Base-by-base conservation (phyloP, 1,140 invertebrate genomes). In the Scaptomyza hsui region DNA sequence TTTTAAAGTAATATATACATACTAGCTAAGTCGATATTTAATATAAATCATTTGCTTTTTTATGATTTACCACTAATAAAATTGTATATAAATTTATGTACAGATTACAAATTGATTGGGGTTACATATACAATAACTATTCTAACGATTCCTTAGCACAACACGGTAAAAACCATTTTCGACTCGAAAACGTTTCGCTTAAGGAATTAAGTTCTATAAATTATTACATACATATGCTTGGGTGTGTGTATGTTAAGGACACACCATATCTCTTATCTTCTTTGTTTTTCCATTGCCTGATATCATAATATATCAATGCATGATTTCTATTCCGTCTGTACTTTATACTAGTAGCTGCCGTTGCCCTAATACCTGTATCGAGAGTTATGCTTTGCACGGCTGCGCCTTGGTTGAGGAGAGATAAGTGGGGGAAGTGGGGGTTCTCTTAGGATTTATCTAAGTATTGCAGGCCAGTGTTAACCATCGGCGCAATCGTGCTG, bases 311-410 rank as follows among this genome's bases (percentile, higher is more conserved):
- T 48, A 37, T 32, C 44, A 49, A 47, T 51, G 12, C n/a, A 44
- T 24, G 24, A n/a, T 32, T 26, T 7, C 32, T 26, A 44, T 49
- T 39, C 5, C 29, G 21, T n/a, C n/a, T 21, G 26, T 68, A 57
- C 39, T 59, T 51, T 32, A 65, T 32, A 59, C 61, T 72, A 37
- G 49, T 72, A 67, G 81, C 69, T 85, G 80, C 77, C 74, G 55
- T 85, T 88, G 49, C 65, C 64, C 82, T 81, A 86, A 86, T 86
- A 86, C 81, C 81, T 86, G 81, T 86, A 88, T 86, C 52, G 47
- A 61, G 63, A 48, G 35, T 60, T 48, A 47, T 18, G 68, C 56
- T 75, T 42, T 45, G 44, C 16, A 44, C 59, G 13, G 35, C 48
- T 35, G 39, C 16, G 65, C 39, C 44, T 37, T n/a, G 32, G 4